Conservation (phyloP, 2,888 invertebrate species). For the Schrankia costaestrigalis region DNA sequence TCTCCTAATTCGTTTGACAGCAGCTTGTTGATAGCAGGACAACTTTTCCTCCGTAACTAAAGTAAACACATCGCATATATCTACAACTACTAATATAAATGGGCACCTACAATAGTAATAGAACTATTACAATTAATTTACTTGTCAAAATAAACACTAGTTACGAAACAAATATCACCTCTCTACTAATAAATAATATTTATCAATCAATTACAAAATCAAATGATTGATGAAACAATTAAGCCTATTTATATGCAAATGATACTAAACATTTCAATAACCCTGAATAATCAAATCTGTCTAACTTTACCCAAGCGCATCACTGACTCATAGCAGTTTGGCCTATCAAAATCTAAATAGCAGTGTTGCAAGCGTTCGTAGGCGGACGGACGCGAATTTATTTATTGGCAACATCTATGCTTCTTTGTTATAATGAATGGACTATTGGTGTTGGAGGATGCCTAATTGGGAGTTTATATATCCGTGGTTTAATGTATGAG, state of each 20-base stretch:
- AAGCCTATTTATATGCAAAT: slow-evolving; percentile 31
- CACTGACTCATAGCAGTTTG: slow-evolving; percentile 40
- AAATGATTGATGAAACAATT: slow-evolving; percentile 24
- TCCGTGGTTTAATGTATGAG: slow-evolving; percentile 7
- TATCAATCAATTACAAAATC: slow-evolving; percentile 4
- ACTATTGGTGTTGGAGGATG: slow-evolving; percentile 22
- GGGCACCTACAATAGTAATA: no score
- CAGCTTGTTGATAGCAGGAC: no score
- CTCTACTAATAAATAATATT: slow-evolving; percentile 1
- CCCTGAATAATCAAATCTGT: slow-evolving; percentile 33
- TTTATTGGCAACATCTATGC: slow-evolving; percentile 46
- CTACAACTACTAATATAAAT: no score
- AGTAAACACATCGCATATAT: no score
- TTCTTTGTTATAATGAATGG: slow-evolving; percentile 45
- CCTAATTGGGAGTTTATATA: slow-evolving; percentile 32
- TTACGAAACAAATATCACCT: background rate
- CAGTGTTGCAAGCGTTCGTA: slow-evolving; percentile 58
- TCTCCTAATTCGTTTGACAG: no score
- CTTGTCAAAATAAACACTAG: no score
- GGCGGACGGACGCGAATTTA: slow-evolving; percentile 49
- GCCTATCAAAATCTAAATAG: slow-evolving; percentile 65
- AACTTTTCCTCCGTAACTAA: no score
- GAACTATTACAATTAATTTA: no score
- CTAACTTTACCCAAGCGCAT: slow-evolving; percentile 32
- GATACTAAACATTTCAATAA: slow-evolving; percentile 25